A percentile compares a stretch with the other conserved stretches of the same genome.
Conservation (phyloP, 2,113 vertebrate genomes). For the Hucho hucho region DNA sequence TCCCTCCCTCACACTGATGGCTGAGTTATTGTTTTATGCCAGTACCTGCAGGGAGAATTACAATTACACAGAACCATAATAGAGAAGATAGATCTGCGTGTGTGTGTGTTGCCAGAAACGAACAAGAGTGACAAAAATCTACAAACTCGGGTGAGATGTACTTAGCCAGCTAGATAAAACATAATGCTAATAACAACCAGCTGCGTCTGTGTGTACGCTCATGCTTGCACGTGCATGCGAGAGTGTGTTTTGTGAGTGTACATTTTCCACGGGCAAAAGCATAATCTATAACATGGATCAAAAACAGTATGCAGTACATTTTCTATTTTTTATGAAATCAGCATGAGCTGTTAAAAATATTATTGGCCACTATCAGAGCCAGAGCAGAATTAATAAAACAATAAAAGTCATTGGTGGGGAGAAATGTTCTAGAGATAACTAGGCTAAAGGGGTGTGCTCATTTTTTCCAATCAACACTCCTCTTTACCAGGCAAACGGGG, state of each 20-base stretch:
- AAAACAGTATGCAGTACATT: not conserved
- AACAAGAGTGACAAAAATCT: slow-evolving; percentile 1
- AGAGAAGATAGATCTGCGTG: slow-evolving; percentile 11
- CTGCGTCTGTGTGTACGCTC: not conserved
- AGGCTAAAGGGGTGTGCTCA: slow-evolving; percentile 15
- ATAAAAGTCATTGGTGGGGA: slow-evolving; percentile 40
- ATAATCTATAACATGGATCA: not conserved
- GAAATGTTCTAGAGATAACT: slow-evolving; percentile 5
- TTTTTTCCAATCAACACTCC: slow-evolving; percentile 31
- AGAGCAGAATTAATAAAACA: slow-evolving; percentile 30
- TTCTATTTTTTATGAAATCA: slow-evolving; percentile 1
- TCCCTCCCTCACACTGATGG: too few species aligned
- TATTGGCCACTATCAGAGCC: slow-evolving; percentile 17
- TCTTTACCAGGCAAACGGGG: too few species aligned
- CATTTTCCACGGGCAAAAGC: not conserved
- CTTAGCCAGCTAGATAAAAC: slow-evolving; percentile 6
- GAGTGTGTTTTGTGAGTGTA: not conserved
- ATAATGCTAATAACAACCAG: not conserved
- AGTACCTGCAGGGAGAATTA: slow-evolving; percentile 36
- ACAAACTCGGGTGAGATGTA: slow-evolving; percentile 11
- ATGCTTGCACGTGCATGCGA: not conserved
- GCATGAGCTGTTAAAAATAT: slow-evolving; percentile 15
- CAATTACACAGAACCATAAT: slow-evolving; percentile 32
- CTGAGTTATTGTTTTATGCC: too few species aligned
- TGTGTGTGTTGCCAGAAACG: not conserved